Percentiles rank a stretch among this genome's conserved stretches.
These are phyloP conservation scores for Lepisosteus osseus DNA, from an alignment of 2,113 vertebrate genomes.

Conservation along the genomic window DNA sequence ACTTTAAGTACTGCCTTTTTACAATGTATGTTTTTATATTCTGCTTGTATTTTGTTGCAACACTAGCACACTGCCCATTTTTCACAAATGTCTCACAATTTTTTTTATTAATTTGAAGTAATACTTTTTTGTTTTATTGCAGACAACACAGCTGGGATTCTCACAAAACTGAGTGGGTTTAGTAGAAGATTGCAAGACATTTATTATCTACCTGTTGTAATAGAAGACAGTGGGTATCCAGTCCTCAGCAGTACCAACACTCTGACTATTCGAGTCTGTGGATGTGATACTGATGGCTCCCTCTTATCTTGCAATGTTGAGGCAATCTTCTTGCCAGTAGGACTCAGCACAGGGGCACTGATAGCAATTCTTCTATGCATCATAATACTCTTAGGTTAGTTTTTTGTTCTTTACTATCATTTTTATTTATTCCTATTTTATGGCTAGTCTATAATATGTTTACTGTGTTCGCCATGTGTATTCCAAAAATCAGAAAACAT, in stretches of 20 bases:
- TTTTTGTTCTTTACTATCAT: not conserved
- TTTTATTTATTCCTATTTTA: no score
- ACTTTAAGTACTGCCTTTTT: no score
- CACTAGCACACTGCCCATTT: no score
- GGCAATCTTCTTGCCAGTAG: constrained; percentile 92
- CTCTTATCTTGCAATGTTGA: constrained; percentile 91
- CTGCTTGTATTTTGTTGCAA: no score
- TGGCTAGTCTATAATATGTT: no score
- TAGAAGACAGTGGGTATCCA: constrained; percentile 91
- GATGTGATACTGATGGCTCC: constrained; percentile 83
- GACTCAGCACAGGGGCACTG: constrained; percentile 92
- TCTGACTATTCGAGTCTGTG: constrained; percentile 89
- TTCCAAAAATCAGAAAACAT: no score
- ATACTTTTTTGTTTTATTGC: constrained; percentile 34
- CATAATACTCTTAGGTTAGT: constrained; percentile 89
- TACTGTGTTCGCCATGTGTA: no score
- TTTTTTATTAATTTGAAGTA: not conserved
- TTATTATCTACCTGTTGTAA: constrained; percentile 83
- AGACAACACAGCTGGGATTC: constrained; percentile 95
- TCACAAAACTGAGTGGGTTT: constrained; percentile 81
- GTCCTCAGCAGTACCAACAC: constrained; percentile 92
- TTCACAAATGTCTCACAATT: no score
- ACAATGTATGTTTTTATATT: no score
- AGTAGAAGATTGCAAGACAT: constrained; percentile 85
- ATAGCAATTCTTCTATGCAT: constrained; percentile 93